Evolutionary conservation across 2,113 vertebrate species (phyloP).

Genomic region (Aplodontia rufa): DNA sequence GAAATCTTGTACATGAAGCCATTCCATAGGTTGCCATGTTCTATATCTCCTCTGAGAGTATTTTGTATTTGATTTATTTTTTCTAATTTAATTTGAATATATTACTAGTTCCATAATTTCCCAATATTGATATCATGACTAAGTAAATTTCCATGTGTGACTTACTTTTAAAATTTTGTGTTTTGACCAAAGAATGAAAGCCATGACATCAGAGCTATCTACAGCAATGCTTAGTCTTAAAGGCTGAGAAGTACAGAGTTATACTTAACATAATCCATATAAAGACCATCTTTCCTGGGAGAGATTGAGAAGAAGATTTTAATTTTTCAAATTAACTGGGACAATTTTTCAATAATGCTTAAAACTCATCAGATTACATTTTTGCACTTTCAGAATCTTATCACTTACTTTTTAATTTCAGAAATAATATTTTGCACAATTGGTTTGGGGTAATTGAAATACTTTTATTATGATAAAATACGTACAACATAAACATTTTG

Average conservation of each 20-base stretch:
- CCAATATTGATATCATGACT: neutral
- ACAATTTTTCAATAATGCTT: neutral
- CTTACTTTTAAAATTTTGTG: neutral
- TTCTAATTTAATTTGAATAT: neutral
- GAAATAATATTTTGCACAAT: neutral
- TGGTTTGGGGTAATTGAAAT: neutral
- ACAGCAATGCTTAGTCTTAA: neutral
- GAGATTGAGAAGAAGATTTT: neutral
- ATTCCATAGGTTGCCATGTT: no score
- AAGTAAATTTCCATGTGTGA: neutral
- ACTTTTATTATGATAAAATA: neutral
- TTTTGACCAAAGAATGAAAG: neutral
- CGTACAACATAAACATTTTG: neutral
- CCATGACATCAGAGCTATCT: neutral
- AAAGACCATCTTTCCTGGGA: rapidly evolving
- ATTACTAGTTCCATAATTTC: neutral
- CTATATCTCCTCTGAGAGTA: neutral
- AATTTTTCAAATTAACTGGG: neutral
- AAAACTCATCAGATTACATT: neutral
- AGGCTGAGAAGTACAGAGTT: neutral
- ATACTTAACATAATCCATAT: neutral
- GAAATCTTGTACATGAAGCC: no score
- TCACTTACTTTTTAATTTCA: neutral
- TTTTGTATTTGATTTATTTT: neutral
- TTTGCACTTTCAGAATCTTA: neutral